phyloP scores from a whole-genome alignment of 2,113 vertebrate species.

The Cinclus mexicanus region DNA sequence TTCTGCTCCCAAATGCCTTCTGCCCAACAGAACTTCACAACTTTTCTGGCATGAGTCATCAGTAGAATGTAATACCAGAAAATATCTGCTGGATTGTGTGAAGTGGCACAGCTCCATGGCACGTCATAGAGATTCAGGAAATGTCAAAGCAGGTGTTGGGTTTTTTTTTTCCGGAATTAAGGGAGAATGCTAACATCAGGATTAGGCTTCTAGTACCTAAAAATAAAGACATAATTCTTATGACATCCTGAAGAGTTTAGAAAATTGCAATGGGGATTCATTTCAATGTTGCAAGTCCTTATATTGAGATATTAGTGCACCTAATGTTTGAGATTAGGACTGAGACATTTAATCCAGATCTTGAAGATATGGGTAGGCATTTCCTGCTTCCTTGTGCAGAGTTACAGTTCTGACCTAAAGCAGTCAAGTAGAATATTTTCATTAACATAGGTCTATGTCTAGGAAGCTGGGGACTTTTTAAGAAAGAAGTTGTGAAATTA shows the following conservation, averaged over 20 bases:
- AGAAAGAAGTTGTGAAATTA: not conserved
- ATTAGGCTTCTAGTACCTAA: not conserved
- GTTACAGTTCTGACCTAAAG: not conserved
- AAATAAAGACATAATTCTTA: not conserved
- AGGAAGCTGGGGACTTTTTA: not conserved
- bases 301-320: not conserved
- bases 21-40: not conserved
- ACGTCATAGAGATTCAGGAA: not conserved
- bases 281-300: not conserved
- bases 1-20: not conserved
- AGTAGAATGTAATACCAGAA: not conserved
- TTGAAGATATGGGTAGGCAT: not conserved
- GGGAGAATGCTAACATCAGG: not conserved
- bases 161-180: not conserved
- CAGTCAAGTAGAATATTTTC: not conserved
- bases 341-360: not conserved
- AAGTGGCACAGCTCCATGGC: not conserved
- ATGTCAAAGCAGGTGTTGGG: not conserved
- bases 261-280: not conserved
- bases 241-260: not conserved
- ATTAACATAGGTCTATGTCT: no score
- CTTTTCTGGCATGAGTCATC: not conserved
- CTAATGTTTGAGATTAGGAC: not conserved
- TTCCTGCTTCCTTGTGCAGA: not conserved
- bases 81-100: not conserved